Percentiles rank a stretch among this genome's conserved stretches.
Conservation (phyloP, 2,797 vertebrate species). For the Typhlichthys subterraneus region DNA sequence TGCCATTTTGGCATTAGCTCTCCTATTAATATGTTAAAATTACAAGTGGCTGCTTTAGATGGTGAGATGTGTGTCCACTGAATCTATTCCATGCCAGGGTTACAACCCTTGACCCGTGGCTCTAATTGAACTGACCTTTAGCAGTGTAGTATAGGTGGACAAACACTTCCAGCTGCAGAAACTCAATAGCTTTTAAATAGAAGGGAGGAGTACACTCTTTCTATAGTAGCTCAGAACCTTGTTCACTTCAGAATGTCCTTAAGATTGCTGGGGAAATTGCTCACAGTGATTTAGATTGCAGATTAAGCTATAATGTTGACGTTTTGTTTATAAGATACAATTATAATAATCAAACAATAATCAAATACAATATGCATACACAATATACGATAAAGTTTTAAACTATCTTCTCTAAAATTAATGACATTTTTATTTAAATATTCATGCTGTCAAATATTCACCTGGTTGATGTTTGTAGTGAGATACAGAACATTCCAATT, state of each 20-base stretch:
- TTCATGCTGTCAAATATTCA: too few species aligned
- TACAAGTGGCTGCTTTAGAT: slow-evolving; percentile 33
- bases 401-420: too few species aligned
- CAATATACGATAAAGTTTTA: too few species aligned
- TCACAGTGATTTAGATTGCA: slow-evolving; percentile 6
- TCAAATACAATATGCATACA: too few species aligned
- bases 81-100: slow-evolving; percentile 37
- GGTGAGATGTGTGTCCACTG: slow-evolving; percentile 45
- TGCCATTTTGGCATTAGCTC: background rate
- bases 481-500: background rate
- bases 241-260: slow-evolving; percentile 46
- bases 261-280: slow-evolving; percentile 42
- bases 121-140: slow-evolving; percentile 59
- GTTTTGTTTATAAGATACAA: too few species aligned
- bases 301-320: too few species aligned
- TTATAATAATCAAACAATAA: too few species aligned
- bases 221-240: slow-evolving; percentile 23
- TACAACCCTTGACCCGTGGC: slow-evolving; percentile 62
- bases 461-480: too few species aligned
- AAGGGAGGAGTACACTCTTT: slow-evolving; percentile 56
- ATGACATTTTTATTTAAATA: too few species aligned
- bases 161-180: slow-evolving; percentile 71
- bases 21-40: background rate
- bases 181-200: slow-evolving; percentile 57
- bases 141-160: slow-evolving; percentile 52